Base-by-base conservation (phyloP, 2,888 invertebrate genomes). In the Mythimna loreyi region DNA sequence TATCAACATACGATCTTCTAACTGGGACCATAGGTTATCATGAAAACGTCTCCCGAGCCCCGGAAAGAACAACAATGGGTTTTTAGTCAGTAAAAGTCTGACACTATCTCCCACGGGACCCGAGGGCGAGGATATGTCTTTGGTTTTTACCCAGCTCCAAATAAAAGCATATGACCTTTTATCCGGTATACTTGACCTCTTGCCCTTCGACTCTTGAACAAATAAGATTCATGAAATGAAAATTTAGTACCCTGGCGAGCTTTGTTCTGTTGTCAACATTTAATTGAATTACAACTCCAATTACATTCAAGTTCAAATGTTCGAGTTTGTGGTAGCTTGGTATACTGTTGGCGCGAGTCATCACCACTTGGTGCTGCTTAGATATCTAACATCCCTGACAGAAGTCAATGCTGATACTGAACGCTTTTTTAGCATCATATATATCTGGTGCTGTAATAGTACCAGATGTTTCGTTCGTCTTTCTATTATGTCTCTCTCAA, bases 221-320 rank as follows among this genome's bases (percentile, higher is more conserved):
- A 65, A 72, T 75, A 75, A 72, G 68, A 64, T 73, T 77, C 72
- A 77, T 82, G 59, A 78, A 78, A 78, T 80, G 67, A 80, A 78
- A 71, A 73, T 66, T 61, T 73, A 55, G 69, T 72, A 55, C 69
- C 56, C 75, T 49, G 57, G 75, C 68, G 80, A 68, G 71, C 69
- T 78, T 72, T 78, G 75, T 75, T 72, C 73, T 73, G 72, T 80
- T 84, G 85, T 86, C 80, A 81, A 80, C 80, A 78, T 85, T 84
- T 81, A 82, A 85, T 85, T 84, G 75, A 82, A 82, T 74, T 79
- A 81, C 70, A 79, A 64, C 75, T 77, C 72, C 80, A 83, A 85
- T 84, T 81, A 83, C 71, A 75, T 72, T 71, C 58, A 71, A 52
- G 58, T 56, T 75, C 61, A 59, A 47, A 73, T 78, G 75, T 65